A percentile compares a stretch with the other conserved stretches of the same genome.
Evolutionary conservation across 2,113 vertebrate genomes (phyloP).

Genomic region (Reinhardtius hippoglossoides): DNA sequence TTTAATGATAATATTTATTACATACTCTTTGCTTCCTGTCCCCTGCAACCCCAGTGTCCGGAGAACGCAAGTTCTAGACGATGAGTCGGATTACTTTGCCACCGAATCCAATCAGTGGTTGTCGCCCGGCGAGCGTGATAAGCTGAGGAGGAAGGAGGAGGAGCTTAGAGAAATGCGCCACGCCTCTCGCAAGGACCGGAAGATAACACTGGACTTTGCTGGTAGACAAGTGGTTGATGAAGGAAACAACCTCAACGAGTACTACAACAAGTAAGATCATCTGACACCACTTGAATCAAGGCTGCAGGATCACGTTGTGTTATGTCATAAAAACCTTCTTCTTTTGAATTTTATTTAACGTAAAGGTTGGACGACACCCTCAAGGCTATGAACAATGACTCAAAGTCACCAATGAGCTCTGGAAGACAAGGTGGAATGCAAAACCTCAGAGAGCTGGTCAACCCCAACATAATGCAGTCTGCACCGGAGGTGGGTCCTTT

Average conservation of each 20-base stretch:
- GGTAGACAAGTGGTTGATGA: constrained; percentile 92
- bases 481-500: constrained; percentile 86
- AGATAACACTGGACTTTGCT: constrained; percentile 95
- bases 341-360: constrained; percentile 7
- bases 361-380: constrained; percentile 91
- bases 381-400: constrained; percentile 83
- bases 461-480: constrained; percentile 88
- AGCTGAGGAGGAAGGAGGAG: constrained; percentile 87
- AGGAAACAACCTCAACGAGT: constrained; percentile 83
- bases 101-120: constrained; percentile 97
- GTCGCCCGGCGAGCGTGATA: constrained; percentile 88
- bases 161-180: constrained; percentile 92
- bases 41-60: constrained; percentile 81
- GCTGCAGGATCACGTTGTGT: background rate
- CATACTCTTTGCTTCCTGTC: background rate
- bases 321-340: background rate
- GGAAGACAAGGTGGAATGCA: constrained; percentile 57
- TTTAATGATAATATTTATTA: background rate
- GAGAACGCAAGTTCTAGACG: constrained; percentile 95
- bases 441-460: constrained; percentile 86
- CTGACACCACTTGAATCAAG: background rate
- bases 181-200: constrained; percentile 87
- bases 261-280: constrained; percentile 85
- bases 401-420: constrained; percentile 56
- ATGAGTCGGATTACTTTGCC: constrained; percentile 96